phyloP scores from a whole-genome alignment of 2,797 vertebrate genomes.

The Meda fulgida region DNA sequence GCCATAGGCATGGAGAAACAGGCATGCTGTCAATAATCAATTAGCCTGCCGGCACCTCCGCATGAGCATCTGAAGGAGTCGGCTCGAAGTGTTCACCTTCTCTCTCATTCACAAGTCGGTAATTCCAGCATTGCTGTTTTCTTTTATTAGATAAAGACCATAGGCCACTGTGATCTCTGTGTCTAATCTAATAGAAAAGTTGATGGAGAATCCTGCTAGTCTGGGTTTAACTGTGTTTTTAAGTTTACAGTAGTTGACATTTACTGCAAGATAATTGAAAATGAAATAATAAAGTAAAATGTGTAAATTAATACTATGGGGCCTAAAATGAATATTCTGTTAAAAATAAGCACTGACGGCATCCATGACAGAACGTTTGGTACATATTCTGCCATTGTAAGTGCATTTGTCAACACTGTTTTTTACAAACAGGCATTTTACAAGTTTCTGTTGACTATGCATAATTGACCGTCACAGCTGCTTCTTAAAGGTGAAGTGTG shows the following conservation, averaged over 20 bases:
- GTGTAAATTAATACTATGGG: not conserved
- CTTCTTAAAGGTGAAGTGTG: not conserved
- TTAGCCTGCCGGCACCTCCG: conserved; percentile 57
- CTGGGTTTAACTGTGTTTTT: not conserved
- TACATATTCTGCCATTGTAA: not conserved
- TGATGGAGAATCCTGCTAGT: not conserved
- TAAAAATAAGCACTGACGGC: not conserved
- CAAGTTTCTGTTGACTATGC: not conserved
- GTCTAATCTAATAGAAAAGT: conserved; percentile 6
- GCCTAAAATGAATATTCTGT: not conserved
- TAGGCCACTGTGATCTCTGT: not conserved
- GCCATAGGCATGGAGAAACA: conserved; percentile 60
- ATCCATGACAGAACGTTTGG: not conserved
- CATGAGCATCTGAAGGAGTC: conserved; percentile 41
- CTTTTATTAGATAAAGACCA: conserved; percentile 53
- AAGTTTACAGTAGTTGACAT: not conserved
- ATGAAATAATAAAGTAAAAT: not conserved
- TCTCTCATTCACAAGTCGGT: conserved; percentile 49
- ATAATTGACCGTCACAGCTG: not conserved
- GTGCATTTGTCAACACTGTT: not conserved
- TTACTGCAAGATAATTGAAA: not conserved
- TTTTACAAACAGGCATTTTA: not conserved
- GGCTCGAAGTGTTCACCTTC: conserved; percentile 43
- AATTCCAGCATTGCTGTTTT: conserved; percentile 48
- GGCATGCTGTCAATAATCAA: conserved; percentile 67